Evolutionary conservation across 2,888 invertebrate species (phyloP).

Genomic region (Falcaria lacertinaria): DNA sequence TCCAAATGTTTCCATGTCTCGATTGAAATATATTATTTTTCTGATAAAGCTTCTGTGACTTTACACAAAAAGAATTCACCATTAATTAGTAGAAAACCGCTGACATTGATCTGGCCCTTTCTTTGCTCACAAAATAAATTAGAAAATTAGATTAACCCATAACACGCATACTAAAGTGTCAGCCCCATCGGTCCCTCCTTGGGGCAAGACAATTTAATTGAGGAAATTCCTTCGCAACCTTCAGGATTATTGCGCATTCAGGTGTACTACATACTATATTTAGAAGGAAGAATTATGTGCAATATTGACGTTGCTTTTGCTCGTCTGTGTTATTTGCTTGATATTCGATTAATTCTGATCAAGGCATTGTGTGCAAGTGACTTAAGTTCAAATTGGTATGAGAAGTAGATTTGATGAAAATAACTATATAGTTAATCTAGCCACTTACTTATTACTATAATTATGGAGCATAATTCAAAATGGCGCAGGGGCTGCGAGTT

Average conservation of each 20-base stretch:
- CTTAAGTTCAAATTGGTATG: no score
- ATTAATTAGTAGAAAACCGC: background rate
- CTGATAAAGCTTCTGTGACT: no score
- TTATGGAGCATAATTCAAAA: no score
- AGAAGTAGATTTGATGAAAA: no score
- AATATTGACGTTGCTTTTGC: background rate
- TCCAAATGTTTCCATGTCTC: no score
- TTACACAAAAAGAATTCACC: no score
- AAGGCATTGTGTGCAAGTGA: no score
- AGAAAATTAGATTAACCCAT: constrained; percentile 3
- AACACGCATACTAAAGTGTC: constrained; percentile 4
- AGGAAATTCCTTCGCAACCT: constrained; percentile 2
- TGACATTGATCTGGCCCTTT: background rate
- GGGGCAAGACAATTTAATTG: constrained; percentile 3
- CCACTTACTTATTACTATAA: no score
- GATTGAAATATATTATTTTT: no score
- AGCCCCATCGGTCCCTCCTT: constrained; percentile 2
- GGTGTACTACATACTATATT: background rate
- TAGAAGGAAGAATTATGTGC: constrained; percentile 1
- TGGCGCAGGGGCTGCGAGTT: no score
- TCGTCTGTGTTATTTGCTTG: background rate
- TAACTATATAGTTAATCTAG: no score
- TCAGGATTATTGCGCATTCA: background rate
- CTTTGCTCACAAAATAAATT: background rate
- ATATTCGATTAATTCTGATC: background rate